Evolutionary conservation across 2,888 invertebrate genomes (phyloP).

Genomic region (Empis stercorea): DNA sequence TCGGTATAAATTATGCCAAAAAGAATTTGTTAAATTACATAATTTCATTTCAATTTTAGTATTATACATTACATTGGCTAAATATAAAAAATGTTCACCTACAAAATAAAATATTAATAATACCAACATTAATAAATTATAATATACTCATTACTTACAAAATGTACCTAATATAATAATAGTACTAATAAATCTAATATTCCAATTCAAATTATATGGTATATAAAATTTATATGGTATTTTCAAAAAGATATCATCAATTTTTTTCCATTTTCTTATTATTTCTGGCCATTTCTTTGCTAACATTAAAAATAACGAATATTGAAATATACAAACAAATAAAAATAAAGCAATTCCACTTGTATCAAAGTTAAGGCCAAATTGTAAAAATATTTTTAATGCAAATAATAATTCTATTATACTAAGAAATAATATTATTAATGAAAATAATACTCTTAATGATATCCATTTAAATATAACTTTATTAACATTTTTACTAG

Average conservation of each 20-base stretch:
- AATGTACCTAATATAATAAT: no score
- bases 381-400: slow-evolving; percentile 22
- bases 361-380: slow-evolving; percentile 26
- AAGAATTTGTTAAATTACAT: no score
- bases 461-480: slow-evolving; percentile 24
- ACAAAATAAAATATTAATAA: no score
- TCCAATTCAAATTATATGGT: no score
- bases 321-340: slow-evolving; percentile 8
- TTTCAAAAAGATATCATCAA: slow-evolving; percentile 25
- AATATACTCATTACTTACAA: no score
- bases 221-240: slow-evolving; percentile 20
- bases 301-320: slow-evolving; percentile 20
- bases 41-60: no score
- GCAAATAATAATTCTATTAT: slow-evolving; percentile 17
- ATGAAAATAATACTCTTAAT: slow-evolving; percentile 17
- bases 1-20: no score
- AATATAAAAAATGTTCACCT: no score
- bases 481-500: slow-evolving; percentile 27
- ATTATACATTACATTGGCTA: no score
- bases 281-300: slow-evolving; percentile 27
- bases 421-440: slow-evolving; percentile 3
- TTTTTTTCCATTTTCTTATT: slow-evolving; percentile 26
- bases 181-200: no score
- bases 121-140: no score
- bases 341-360: slow-evolving; percentile 22